Conservation (phyloP, 1,140 invertebrate species). For the Dolichoris vasculosae region DNA sequence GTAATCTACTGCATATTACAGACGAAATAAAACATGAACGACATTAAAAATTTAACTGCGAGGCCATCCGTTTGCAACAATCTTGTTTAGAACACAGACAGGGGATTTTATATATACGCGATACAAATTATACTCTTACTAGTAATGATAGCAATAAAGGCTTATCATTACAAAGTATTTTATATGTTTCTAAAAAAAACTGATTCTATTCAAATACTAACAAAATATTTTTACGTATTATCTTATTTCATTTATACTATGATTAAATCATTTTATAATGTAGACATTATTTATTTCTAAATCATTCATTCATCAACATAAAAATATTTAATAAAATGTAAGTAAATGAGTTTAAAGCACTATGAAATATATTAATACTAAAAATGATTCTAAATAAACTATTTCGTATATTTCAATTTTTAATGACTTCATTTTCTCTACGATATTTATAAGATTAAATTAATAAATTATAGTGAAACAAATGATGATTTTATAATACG, state of each 20-base stretch:
- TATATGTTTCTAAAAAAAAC: background rate
- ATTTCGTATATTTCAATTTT: no score
- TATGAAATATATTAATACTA: no score
- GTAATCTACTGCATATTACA: background rate
- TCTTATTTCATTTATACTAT: background rate
- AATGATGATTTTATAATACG: background rate
- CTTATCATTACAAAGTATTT: background rate
- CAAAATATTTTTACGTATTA: background rate
- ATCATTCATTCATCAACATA: background rate
- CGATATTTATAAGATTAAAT: background rate
- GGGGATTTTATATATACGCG: conserved; percentile 12
- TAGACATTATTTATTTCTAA: background rate
- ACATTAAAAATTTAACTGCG: conserved; percentile 27
- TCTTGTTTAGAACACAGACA: background rate
- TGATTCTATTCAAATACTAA: background rate
- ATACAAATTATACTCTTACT: background rate
- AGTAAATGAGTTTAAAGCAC: background rate
- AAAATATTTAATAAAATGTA: background rate
- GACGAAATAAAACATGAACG: background rate
- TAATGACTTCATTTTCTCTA: no score
- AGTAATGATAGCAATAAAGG: background rate
- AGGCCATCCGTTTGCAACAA: background rate
- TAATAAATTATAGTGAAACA: background rate
- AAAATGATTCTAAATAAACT: no score
- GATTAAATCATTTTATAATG: background rate